A percentile compares a stretch with the other conserved stretches of the same genome.
Evolutionary conservation across 2,888 invertebrate genomes (phyloP).

Genomic region (Drosophila anomalata): DNA sequence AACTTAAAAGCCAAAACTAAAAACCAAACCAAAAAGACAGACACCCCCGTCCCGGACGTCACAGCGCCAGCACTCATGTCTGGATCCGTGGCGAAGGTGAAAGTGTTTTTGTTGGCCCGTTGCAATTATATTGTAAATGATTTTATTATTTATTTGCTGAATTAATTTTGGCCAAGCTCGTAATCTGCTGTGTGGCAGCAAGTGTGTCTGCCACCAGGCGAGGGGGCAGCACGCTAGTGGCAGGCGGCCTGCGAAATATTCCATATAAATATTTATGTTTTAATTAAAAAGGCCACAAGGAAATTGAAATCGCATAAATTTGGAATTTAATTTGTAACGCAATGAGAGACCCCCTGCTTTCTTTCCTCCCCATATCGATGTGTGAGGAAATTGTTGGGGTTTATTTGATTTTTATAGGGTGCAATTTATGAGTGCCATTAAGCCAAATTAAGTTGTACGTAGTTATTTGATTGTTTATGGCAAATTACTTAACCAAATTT

Average conservation of each 20-base stretch:
- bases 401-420: slow-evolving; percentile 63
- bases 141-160: slow-evolving; percentile 78
- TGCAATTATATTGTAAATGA: slow-evolving; percentile 79
- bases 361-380: not conserved
- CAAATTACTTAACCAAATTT: not conserved
- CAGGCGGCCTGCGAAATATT: slow-evolving; percentile 60
- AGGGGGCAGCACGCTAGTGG: slow-evolving; percentile 7
- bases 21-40: slow-evolving; percentile 21
- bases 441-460: slow-evolving; percentile 57
- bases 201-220: slow-evolving; percentile 22
- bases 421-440: slow-evolving; percentile 66
- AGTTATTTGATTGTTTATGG: slow-evolving; percentile 25
- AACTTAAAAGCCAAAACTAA: slow-evolving; percentile 7
- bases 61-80: not conserved
- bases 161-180: slow-evolving; percentile 64
- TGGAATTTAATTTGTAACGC: slow-evolving; percentile 55
- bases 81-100: slow-evolving; percentile 68
- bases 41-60: slow-evolving; percentile 8
- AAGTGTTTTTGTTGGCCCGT: slow-evolving; percentile 62
- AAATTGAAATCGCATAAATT: slow-evolving; percentile 70
- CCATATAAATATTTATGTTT: slow-evolving; percentile 78
- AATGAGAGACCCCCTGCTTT: slow-evolving; percentile 12
- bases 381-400: slow-evolving; percentile 48
- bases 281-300: slow-evolving; percentile 76
- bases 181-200: slow-evolving; percentile 35